These are phyloP conservation scores for Platyscapa corneri DNA, from an alignment of 1,140 invertebrate species.

Conservation along the genomic window DNA sequence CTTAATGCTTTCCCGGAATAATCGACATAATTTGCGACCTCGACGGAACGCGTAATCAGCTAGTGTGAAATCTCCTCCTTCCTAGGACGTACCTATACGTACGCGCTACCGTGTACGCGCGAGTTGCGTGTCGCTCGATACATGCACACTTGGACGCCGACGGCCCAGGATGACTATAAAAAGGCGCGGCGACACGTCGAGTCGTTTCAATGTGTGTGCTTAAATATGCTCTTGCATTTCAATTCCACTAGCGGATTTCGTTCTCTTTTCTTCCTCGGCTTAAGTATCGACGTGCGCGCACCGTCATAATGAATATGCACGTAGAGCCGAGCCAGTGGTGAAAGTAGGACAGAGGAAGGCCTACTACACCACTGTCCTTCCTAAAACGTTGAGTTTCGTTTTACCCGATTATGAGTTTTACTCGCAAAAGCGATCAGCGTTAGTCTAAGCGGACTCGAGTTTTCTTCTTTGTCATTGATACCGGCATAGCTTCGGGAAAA, in stretches of 20 bases:
- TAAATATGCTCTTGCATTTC: conserved; percentile 28
- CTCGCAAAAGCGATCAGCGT: neutral
- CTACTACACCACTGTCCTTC: conserved; percentile 2
- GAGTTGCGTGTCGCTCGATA: conserved; percentile 27
- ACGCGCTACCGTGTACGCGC: neutral
- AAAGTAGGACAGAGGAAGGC: conserved; percentile 37
- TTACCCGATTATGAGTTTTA: neutral
- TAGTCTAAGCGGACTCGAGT: neutral
- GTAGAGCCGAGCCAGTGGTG: neutral
- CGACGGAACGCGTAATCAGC: conserved; percentile 38
- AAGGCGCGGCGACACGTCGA: conserved; percentile 1
- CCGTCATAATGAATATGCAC: neutral
- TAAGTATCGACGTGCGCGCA: conserved; percentile 7
- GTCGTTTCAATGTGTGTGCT: conserved; percentile 13
- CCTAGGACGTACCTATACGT: conserved; percentile 15
- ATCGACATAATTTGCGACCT: conserved; percentile 56
- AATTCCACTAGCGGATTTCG: conserved; percentile 26
- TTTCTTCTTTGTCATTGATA: too few species aligned
- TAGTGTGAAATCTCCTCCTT: conserved; percentile 51
- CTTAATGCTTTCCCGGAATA: conserved; percentile 60
- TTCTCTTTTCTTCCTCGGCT: neutral
- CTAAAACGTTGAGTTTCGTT: conserved; percentile 7
- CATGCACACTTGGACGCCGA: neutral
- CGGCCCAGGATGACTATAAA: conserved; percentile 12
- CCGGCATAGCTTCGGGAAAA: too few species aligned